Conservation (phyloP, 2,797 vertebrate species). For the Cichlasoma orientale region DNA sequence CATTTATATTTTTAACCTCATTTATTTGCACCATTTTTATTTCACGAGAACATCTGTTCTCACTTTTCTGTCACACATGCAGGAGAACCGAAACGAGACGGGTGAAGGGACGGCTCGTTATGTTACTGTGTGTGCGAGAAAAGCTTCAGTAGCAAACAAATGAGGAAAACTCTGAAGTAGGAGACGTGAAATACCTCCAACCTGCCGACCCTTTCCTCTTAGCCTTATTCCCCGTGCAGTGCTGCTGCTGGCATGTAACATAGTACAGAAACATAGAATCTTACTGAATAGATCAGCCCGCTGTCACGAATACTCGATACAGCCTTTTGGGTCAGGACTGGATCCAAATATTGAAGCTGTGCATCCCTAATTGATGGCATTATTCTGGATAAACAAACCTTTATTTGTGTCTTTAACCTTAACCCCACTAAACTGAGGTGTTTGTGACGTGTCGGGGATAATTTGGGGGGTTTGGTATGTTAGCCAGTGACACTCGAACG, state of each 20-base stretch:
- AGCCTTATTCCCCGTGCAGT: not conserved
- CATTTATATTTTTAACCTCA: too few species aligned
- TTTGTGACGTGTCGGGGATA: too few species aligned
- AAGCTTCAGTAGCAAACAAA: not conserved
- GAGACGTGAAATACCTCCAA: not conserved
- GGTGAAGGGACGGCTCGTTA: fast-evolving
- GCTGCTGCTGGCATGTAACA: not conserved
- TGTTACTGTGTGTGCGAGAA: not conserved
- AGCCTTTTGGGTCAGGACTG: not conserved
- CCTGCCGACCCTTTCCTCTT: not conserved
- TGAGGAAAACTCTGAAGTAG: not conserved
- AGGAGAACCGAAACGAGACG: not conserved
- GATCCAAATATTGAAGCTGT: not conserved
- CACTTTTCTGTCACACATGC: not conserved
- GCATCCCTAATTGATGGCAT: not conserved
- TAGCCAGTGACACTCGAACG: too few species aligned
- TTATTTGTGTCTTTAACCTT: too few species aligned
- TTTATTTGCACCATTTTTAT: too few species aligned
- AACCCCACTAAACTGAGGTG: too few species aligned
- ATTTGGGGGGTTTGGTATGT: too few species aligned
- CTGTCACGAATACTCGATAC: not conserved
- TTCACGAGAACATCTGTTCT: too few species aligned
- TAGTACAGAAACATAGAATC: not conserved
- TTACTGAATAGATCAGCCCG: not conserved
- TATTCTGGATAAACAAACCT: not conserved